Conservation (phyloP, 1,140 invertebrate genomes). For the Caenorhabditis remanei region DNA sequence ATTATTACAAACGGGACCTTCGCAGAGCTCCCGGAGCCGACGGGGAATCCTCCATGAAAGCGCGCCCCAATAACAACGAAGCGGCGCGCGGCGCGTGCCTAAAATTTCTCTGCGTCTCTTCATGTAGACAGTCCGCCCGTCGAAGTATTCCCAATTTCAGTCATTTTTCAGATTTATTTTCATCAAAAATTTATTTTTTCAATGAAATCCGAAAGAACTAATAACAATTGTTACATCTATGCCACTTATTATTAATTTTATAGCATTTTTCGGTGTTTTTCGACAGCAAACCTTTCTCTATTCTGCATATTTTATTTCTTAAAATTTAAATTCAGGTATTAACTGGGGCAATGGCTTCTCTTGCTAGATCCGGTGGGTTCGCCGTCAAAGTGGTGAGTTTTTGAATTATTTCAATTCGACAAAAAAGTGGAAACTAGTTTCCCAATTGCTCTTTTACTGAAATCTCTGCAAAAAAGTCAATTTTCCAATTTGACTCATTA, state of each 20-base stretch:
- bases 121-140: constrained; percentile 42
- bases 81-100: constrained; percentile 16
- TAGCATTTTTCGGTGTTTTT: too few species aligned
- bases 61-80: not conserved
- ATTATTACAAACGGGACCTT: constrained; percentile 48
- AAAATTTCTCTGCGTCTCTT: constrained; percentile 45
- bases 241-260: too few species aligned
- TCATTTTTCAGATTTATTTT: not conserved
- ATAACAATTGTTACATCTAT: too few species aligned
- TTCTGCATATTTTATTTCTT: not conserved
- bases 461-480: not conserved
- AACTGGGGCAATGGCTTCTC: constrained; percentile 64
- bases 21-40: not conserved
- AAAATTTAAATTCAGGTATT: constrained; percentile 18
- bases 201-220: not conserved
- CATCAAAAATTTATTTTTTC: not conserved
- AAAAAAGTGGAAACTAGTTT: not conserved
- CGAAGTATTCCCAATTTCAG: constrained; percentile 3
- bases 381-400: constrained; percentile 65
- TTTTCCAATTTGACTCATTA: not conserved
- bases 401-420: not conserved
- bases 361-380: constrained; percentile 64
- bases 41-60: not conserved
- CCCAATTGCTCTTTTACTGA: not conserved
- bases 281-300: not conserved